Evolutionary conservation across 1,140 invertebrate species (phyloP).

Genomic region (Drosophila seguyi): DNA sequence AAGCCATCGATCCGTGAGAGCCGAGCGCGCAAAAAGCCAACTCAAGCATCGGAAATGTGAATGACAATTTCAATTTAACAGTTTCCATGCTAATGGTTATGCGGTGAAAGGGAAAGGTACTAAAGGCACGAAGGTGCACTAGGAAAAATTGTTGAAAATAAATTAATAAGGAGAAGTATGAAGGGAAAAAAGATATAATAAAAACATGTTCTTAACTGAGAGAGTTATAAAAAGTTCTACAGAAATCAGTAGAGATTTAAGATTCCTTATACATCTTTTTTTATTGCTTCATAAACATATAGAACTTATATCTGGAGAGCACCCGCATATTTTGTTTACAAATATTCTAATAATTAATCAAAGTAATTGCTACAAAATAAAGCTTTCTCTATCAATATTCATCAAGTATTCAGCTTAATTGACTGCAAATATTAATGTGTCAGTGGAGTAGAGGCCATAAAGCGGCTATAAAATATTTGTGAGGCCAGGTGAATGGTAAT

Average conservation of each 20-base stretch:
- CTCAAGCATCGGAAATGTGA: constrained; percentile 75
- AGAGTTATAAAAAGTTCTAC: too few relatives aligned
- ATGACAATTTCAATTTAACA: constrained; percentile 83
- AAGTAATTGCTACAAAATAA: background rate
- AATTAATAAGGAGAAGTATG: too few relatives aligned
- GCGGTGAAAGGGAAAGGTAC: constrained; percentile 25
- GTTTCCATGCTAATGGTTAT: constrained; percentile 79
- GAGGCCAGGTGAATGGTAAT: constrained; percentile 4
- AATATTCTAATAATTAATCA: background rate
- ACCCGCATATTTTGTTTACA: background rate
- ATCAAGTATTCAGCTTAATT: background rate
- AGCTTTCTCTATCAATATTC: background rate
- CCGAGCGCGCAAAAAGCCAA: constrained; percentile 37
- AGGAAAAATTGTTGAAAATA: background rate
- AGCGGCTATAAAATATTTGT: constrained; percentile 8
- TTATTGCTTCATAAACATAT: too few relatives aligned
- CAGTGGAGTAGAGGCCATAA: background rate
- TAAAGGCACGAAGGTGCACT: constrained; percentile 19
- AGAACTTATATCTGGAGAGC: background rate
- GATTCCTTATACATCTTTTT: too few relatives aligned
- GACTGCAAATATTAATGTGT: constrained; percentile 8
- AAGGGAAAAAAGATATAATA: too few relatives aligned
- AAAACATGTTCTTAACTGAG: too few relatives aligned
- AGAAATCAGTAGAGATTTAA: too few relatives aligned
- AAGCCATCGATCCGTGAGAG: constrained; percentile 59